Base-by-base conservation (phyloP, 2,113 vertebrate species). In the Xyrauchen texanus region DNA sequence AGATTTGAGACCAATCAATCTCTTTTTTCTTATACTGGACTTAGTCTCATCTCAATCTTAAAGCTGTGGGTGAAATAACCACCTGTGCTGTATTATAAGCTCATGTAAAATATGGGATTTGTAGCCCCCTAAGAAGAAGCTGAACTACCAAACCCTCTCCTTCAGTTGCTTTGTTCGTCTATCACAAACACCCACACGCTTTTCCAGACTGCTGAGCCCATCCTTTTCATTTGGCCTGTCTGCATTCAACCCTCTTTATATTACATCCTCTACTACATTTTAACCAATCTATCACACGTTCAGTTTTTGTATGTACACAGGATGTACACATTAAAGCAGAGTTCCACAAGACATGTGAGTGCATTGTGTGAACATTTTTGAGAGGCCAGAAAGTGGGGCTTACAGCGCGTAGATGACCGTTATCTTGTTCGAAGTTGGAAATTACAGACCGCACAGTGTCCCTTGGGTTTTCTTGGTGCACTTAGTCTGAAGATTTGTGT, bases 111-210 rank as follows among this genome's bases (percentile, higher is more conserved):
- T 13, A 51, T 46, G 53, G 51, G 51, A 55, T 69, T 83, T 53
- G 62, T 58, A 66, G 72, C 70, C 61, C 47, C 62, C 63, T 52
- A n/a, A 2, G 34, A 55, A 81, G 58, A 74, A 65, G 21, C 21
- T 34, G 46, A 68, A 65, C 77, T 80, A 67, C 78, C 62, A 68
- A 52, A 81, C 72, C 60, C 75, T 88, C 85, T 88, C 87, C 88
- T 87, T 87, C 78, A 84, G 82, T 86, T 89, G 88, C 89, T 92
- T 93, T 93, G 92, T 92, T 92, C 89, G 80, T 88, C 86, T 88
- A 87, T 88, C 91, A 89, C 86, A 83, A 88, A 87, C 91, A 87
- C 92, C 92, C 89, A 93, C 91, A 84, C 89, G 87, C 86, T 65
- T 65, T 89, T 90, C 87, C 83, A 90, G 86, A 91, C 89, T 89